Base-by-base conservation (phyloP, 2,113 vertebrate species). In the Suncus etruscus region DNA sequence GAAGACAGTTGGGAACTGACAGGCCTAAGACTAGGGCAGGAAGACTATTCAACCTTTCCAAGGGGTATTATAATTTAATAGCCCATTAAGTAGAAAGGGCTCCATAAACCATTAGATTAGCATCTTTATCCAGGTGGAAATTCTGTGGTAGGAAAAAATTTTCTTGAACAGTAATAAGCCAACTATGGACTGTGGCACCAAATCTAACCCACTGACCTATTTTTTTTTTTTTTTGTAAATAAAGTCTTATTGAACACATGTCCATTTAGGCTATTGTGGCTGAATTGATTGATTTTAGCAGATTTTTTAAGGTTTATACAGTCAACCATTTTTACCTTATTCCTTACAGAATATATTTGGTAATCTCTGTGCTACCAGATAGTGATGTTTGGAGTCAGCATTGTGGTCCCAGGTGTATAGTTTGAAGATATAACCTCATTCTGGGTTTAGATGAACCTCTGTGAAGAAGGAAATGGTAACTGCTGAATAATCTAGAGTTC, bases 171-270 rank as follows among this genome's bases (percentile, higher is more conserved):
- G 11, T 58, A 14, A 8, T 81, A 11, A 83, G 58, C 29, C 84
- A 72, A 75, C 39, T 51, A 39, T 32, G 9, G 20, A 14, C 18
- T 16, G 10, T 79, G 65, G 12, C 25, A 6, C 39, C 75, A 88
- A 70, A 75, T 75, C 31, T 15, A 66, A 25, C 20, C 18, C 31
- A n/a, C 18, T 14, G 58, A 66, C 27, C 32, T 72, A 9, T 61
- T 86, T 66, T n/a, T n/a, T n/a, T n/a, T n/a, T n/a, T n/a, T n/a
- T n/a, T 91, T 93, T 76, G 3, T 90, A 87, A 90, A 83, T 75
- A 61, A 78, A 24, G 14, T 22, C 85, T 86, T 83, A 86, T 58
- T n/a, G 63, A 69, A 76, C n/a, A 45, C 18, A 47, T 9, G 11
- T 72, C 47, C 86, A 4, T 68, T 87, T 11, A 8, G 20, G 22